Base-by-base conservation (phyloP, 2,888 invertebrate species). In the Eristalis tenax region DNA sequence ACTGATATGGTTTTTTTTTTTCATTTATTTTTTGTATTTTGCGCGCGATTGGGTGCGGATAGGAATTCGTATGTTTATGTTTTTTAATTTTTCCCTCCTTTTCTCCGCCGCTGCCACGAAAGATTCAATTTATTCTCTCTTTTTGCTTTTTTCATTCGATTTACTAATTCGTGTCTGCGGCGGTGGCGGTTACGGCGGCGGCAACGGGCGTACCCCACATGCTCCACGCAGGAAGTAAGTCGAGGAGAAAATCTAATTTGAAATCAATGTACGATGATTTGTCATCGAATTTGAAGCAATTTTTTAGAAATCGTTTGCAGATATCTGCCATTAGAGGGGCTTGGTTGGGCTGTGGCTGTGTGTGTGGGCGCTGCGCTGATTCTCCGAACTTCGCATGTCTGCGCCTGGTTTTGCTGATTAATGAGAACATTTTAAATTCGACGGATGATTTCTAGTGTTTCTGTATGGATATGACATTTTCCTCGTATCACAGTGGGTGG, bases 1-100 rank as follows among this genome's bases (percentile, higher is more conserved):
- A 4, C 13, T 68, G 40, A 11, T 26, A 43, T 43, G 28, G 43
- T 22, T 32, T 63, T 69, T 26, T 38, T 43, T 18, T 32, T 32
- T 32, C 5, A 5, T 32, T 32, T 5, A 32, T 32, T 32, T 32
- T 32, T 32, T 32, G 32, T 18, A 50, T 50, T 50, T 18, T n/a
- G 50, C 18, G 50, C 63, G 50, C 50, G 77, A 63, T 69, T 77
- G 76, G 68, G 76, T 43, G 68, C 69, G 59, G 69, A 69, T 69
- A 43, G 61, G 63, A 61, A 63, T 61, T 43, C 50, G 43, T 69
- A 38, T 64, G 28, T 43, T 64, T 40, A 65, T 65, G 38, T 15
- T 50, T 63, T 59, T 78, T 35, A 22, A 68, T 68, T 13, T 56
- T 56, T 18, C 22, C 10, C 4, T 8, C 18, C 50, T 50, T 18